phyloP scores from a whole-genome alignment of 1,140 invertebrate species.

The Hypsibius dujardini region DNA sequence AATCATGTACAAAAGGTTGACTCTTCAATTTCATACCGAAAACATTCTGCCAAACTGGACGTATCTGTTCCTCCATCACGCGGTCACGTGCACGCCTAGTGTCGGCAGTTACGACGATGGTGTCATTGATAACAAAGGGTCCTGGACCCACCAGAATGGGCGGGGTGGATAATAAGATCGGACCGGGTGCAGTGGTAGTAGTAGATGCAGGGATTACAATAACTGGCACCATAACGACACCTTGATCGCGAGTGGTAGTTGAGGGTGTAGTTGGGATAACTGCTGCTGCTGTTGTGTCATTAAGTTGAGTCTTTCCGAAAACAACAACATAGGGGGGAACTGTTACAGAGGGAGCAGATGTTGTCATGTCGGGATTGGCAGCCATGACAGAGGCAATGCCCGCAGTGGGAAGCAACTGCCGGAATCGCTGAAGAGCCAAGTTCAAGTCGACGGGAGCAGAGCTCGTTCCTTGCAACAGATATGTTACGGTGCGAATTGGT shows the following conservation, averaged over 20 bases:
- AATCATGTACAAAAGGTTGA: not conserved
- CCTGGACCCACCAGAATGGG: not conserved
- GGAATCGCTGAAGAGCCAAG: not conserved
- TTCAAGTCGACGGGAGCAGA: not conserved
- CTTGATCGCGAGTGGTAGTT: not conserved
- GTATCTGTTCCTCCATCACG: not conserved
- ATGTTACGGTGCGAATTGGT: not conserved
- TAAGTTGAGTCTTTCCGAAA: not conserved
- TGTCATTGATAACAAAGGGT: constrained; percentile 4
- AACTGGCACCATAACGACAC: not conserved
- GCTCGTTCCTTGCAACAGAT: not conserved
- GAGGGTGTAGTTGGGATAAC: not conserved
- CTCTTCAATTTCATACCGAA: constrained; percentile 1
- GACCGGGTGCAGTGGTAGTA: not conserved
- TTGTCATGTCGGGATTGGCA: not conserved
- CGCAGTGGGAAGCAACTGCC: not conserved
- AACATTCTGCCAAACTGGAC: not conserved
- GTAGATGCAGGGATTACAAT: not conserved
- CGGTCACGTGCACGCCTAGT: not conserved
- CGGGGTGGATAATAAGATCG: not conserved
- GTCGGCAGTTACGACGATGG: constrained; percentile 2
- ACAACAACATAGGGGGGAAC: not conserved
- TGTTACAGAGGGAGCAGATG: not conserved
- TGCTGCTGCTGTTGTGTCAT: not conserved
- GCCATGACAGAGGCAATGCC: not conserved